Percentiles rank a stretch among this genome's conserved stretches.
These are phyloP conservation scores for Epinotia demarniana DNA, from an alignment of 2,888 invertebrate species.

Conservation along the genomic window DNA sequence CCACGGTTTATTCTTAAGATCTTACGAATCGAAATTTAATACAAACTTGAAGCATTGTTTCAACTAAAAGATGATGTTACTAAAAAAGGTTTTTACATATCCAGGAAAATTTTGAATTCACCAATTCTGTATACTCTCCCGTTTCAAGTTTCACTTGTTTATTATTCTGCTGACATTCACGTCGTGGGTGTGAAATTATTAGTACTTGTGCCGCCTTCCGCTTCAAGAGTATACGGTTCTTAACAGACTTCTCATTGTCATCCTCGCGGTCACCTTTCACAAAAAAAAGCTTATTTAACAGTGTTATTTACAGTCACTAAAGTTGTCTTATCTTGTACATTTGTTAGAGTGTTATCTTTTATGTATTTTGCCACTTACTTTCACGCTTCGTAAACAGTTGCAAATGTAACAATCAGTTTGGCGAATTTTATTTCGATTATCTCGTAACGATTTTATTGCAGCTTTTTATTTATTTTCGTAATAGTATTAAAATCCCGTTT, in stretches of 20 bases:
- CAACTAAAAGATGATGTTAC: slow-evolving; percentile 11
- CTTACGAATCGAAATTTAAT: not conserved
- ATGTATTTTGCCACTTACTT: slow-evolving; percentile 43
- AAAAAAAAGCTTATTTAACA: slow-evolving; percentile 27
- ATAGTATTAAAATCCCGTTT: slow-evolving; percentile 30
- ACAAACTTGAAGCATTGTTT: not conserved
- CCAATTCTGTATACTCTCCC: slow-evolving; percentile 23
- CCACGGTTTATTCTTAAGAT: too few species aligned
- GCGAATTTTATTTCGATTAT: slow-evolving; percentile 35
- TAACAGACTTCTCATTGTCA: slow-evolving; percentile 45
- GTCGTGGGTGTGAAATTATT: slow-evolving; percentile 46
- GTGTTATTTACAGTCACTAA: slow-evolving; percentile 26
- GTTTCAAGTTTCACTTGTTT: slow-evolving; percentile 43
- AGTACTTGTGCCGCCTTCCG: slow-evolving; percentile 42
- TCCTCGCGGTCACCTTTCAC: slow-evolving; percentile 46
- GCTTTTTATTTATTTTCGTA: slow-evolving; percentile 10
- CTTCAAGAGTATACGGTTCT: slow-evolving; percentile 45
- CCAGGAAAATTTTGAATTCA: slow-evolving; percentile 12
- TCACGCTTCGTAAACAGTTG: slow-evolving; percentile 42
- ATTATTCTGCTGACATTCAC: slow-evolving; percentile 40
- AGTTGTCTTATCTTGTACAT: slow-evolving; percentile 35
- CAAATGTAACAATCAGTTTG: slow-evolving; percentile 43
- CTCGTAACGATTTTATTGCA: slow-evolving; percentile 29
- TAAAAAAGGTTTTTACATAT: not conserved
- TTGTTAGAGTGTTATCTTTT: slow-evolving; percentile 41